Percentiles rank a stretch among this genome's conserved stretches.
Evolutionary conservation across 1,140 invertebrate genomes (phyloP).

Genomic region (Drosophila murphyi): DNA sequence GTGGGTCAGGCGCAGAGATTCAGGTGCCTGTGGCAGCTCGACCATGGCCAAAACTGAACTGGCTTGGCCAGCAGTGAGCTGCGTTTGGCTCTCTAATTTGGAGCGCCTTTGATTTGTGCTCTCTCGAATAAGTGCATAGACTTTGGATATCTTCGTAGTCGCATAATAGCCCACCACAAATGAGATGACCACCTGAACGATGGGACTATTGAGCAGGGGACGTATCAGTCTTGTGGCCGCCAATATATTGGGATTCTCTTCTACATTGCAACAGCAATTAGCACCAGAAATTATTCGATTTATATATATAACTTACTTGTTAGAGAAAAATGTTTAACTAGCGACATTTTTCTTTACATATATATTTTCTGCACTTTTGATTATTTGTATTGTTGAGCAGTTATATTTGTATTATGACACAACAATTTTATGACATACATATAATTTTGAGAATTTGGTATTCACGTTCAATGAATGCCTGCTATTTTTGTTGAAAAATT

Average conservation of each 20-base stretch:
- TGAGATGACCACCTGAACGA: constrained; percentile 45
- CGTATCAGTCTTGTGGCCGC: constrained; percentile 11
- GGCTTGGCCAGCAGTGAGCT: background rate
- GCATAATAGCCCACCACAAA: constrained; percentile 57
- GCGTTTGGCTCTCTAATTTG: background rate
- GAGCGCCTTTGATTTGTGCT: background rate
- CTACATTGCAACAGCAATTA: background rate
- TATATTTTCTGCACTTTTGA: background rate
- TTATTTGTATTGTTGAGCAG: background rate
- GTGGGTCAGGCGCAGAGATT: constrained; percentile 22
- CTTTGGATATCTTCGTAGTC: constrained; percentile 37
- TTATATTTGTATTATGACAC: background rate
- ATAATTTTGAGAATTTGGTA: constrained; percentile 21
- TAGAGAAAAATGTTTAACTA: constrained; percentile 1
- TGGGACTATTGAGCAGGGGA: constrained; percentile 40
- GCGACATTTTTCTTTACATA: background rate
- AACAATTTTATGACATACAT: constrained; percentile 12
- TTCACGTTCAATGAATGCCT: background rate
- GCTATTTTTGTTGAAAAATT: background rate
- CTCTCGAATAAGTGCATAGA: background rate
- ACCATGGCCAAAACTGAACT: background rate
- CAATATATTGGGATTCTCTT: constrained; percentile 20
- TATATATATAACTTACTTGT: constrained; percentile 34
- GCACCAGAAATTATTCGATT: background rate
- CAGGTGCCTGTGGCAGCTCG: background rate